Conservation (phyloP, 2,113 vertebrate genomes). For the Barbus barbus region DNA sequence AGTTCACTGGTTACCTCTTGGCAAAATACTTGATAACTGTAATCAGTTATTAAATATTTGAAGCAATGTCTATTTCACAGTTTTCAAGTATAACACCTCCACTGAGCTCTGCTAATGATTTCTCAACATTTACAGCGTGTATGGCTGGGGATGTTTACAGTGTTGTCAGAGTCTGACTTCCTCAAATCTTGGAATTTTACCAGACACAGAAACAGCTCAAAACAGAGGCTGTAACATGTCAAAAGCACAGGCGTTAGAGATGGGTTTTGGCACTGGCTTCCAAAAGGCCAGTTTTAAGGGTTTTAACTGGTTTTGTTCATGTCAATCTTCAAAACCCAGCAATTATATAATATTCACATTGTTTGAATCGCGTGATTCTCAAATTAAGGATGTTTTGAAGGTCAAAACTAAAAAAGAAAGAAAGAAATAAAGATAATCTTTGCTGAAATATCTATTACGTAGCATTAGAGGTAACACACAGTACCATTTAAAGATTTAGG, state of each 20-base stretch:
- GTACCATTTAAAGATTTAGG: no score
- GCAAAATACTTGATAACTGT: conserved; percentile 47
- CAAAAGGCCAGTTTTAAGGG: neutral
- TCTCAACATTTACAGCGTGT: conserved; percentile 13
- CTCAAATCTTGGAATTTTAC: conserved; percentile 24
- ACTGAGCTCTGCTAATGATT: conserved; percentile 3
- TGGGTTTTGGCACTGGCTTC: neutral
- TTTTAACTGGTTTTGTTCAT: neutral
- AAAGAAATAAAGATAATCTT: no score
- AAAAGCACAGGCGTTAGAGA: neutral
- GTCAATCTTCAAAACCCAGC: no score
- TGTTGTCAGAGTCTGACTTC: conserved; percentile 23
- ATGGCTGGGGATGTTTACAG: conserved; percentile 22
- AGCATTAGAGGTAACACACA: no score
- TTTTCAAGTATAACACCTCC: conserved; percentile 1
- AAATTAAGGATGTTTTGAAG: no score
- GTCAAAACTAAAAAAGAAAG: no score
- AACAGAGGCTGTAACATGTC: neutral
- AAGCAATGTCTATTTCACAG: neutral
- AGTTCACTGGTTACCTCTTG: conserved; percentile 29
- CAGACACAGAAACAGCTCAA: conserved; percentile 7
- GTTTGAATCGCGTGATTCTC: no score
- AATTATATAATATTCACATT: no score
- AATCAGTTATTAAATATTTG: neutral
- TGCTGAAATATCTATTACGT: no score